A percentile compares a stretch with the other conserved stretches of the same genome.
phyloP scores from a whole-genome alignment of 2,888 invertebrate genomes.

The Sylvicola cinctus region DNA sequence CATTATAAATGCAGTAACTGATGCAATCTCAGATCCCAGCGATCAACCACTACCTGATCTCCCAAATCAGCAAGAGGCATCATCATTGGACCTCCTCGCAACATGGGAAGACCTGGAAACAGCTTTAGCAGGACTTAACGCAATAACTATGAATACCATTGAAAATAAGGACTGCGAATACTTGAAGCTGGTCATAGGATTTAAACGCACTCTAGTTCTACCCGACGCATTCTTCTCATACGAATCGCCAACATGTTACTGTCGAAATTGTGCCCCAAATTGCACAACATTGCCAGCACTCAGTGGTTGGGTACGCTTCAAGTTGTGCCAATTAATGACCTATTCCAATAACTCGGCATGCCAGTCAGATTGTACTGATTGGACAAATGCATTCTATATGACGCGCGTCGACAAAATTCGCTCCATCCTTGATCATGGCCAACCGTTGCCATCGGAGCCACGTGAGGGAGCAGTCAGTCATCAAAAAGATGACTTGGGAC shows the following conservation, averaged over 20 bases:
- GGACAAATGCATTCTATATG: conserved; percentile 23
- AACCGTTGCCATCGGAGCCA: conserved; percentile 17
- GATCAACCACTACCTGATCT: too few species aligned
- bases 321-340: conserved; percentile 21
- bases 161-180: conserved; percentile 25
- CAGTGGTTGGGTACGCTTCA: conserved; percentile 21
- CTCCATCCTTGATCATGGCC: conserved; percentile 24
- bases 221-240: conserved; percentile 22
- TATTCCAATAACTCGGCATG: conserved; percentile 13
- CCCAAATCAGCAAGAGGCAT: too few species aligned
- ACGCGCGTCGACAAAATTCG: conserved; percentile 25
- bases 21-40: too few species aligned
- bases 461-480: conserved; percentile 4
- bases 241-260: conserved; percentile 20
- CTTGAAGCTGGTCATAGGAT: conserved; percentile 21
- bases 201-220: conserved; percentile 21
- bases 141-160: conserved; percentile 14
- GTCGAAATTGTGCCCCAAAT: conserved; percentile 9
- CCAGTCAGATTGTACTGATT: conserved; percentile 12
- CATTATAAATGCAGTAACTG: too few species aligned
- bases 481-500: conserved; percentile 20
- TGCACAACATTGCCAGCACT: background rate
- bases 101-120: too few species aligned
- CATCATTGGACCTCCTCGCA: too few species aligned
- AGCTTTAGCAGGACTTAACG: conserved; percentile 10